Evolutionary conservation across 2,797 vertebrate genomes (phyloP), one percentile per base, ranked within the genome.

Genomic region (Brotula barbata): DNA sequence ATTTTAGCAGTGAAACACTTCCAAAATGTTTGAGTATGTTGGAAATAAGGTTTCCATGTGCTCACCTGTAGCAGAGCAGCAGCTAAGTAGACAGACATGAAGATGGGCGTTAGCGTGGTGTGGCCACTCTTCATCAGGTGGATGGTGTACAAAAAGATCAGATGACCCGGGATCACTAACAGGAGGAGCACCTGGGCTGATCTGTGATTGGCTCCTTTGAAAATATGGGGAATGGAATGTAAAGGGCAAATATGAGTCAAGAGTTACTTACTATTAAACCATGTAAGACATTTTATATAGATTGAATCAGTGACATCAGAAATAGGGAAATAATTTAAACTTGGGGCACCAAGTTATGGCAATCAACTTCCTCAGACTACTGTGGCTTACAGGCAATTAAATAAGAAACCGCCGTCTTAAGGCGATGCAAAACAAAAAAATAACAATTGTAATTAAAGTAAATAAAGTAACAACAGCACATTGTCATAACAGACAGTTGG

Each of bases 91-190:
- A 98, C 95, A 0, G 88, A 85, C 64, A 94, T 91, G 16, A 98
- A 98, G 87, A 97, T 92, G 12, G 93, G 85, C 0, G 96, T 98
- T 73, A 97, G 85, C 13, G 95, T 94, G 37, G 95, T 98, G 68
- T 97, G 96, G 37, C 96, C 95, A 0, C 96, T 97, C 78, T 98
- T 96, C 95, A 98, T 95, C 86, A 98, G 79, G 82, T 96, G 94
- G 71, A 98, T 97, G 2, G 93, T 95, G 62, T 95, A 98, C 61
- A 98, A 90, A 90, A 98, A 97, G 83, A 97, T 94, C 59, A 97
- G 77, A 57, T 98, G 96, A 71, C 96, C 96, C 0, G 96, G 96
- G 71, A 98, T 73, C 59, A 94, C 94, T 76, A 97, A 64, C 2
- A 96, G 89, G 54, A 98, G 80, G 5, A 98, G 92, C 79, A 98